Evolutionary conservation across 2,113 vertebrate genomes (phyloP), one percentile per base, ranked within the genome.

Genomic region (Pangasianodon gigas): DNA sequence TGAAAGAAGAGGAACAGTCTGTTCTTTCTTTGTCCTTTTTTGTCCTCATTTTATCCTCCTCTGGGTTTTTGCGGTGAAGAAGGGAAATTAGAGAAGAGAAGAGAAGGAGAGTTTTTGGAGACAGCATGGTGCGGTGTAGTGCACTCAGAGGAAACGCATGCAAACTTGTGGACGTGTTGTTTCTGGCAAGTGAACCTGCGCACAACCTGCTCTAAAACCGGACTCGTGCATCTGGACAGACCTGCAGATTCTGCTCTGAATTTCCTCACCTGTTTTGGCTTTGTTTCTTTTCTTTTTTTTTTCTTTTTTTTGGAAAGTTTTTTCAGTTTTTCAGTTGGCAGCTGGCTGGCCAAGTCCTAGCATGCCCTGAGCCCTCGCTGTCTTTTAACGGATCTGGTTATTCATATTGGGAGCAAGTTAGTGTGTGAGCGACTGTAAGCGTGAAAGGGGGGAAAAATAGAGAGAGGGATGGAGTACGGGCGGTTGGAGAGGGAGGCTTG

Each of bases 381-480:
- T 44, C 29, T 58, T 65, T 65, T 29, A 21, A 19, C 41, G 41
- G 87, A 54, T 41, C n/a, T 7, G 69, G 26, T 56, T 60, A 2
- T 62, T 86, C 24, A 4, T 46, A 48, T 21, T 21, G 29, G 56
- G 56, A 89, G 9, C 41, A 21, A 62, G 26, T 77, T 18, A 80
- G 16, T 51, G 79, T 26, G 79, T 54, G 26, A 52, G 52, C 32
- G 26, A 14, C 19, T 51, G 67, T 65, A 16, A n/a, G 26, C n/a
- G 44, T 14, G 1, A 58, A 24, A 44, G 8, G n/a, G 67, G 52
- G 8, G 29, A 37, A 32, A 18, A 62, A 84, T 56, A 56, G 16
- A 52, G 52, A n/a, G 81, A 92, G 69, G 82, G 56, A 96, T 96
- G 96, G 95, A 96, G 90, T 93, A 91, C 89, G 95, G 96, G 14